A percentile compares a stretch with the other conserved stretches of the same genome.
These are phyloP conservation scores for Apus apus DNA, from an alignment of 2,113 vertebrate genomes.

Conservation along the genomic window DNA sequence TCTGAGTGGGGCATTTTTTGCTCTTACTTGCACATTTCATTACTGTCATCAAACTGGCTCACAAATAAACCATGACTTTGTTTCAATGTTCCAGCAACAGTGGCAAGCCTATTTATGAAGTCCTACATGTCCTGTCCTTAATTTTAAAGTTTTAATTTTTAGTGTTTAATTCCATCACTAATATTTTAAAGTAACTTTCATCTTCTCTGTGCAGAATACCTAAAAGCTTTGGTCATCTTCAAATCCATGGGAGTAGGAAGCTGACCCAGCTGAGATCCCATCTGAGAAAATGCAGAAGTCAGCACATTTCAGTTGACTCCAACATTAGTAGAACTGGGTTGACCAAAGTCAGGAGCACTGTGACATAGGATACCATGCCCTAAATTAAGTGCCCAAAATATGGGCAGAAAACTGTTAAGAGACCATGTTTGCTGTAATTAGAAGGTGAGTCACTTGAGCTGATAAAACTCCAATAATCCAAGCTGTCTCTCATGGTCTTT, in stretches of 20 bases:
- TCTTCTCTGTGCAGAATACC: background rate
- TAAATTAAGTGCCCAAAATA: background rate
- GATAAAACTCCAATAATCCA: background rate
- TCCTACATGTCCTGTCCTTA: background rate
- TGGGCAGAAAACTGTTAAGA: background rate
- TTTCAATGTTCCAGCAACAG: background rate
- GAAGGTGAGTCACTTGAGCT: background rate
- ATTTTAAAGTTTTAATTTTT: background rate
- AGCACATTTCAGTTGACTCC: background rate
- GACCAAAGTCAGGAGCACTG: background rate
- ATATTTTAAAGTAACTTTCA: background rate
- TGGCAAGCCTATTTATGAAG: background rate
- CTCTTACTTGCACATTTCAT: background rate
- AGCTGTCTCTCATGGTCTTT: background rate
- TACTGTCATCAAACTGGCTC: background rate
- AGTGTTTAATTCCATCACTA: background rate
- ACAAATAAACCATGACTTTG: background rate
- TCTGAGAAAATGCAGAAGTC: background rate
- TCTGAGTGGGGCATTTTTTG: background rate
- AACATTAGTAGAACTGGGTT: background rate
- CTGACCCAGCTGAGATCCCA: background rate
- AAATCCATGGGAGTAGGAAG: background rate
- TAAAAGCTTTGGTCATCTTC: background rate
- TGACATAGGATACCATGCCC: background rate
- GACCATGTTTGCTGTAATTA: background rate